Evolutionary conservation across 1,140 invertebrate genomes (phyloP), one percentile per base, ranked within the genome.

Genomic region (Drosophila erecta): DNA sequence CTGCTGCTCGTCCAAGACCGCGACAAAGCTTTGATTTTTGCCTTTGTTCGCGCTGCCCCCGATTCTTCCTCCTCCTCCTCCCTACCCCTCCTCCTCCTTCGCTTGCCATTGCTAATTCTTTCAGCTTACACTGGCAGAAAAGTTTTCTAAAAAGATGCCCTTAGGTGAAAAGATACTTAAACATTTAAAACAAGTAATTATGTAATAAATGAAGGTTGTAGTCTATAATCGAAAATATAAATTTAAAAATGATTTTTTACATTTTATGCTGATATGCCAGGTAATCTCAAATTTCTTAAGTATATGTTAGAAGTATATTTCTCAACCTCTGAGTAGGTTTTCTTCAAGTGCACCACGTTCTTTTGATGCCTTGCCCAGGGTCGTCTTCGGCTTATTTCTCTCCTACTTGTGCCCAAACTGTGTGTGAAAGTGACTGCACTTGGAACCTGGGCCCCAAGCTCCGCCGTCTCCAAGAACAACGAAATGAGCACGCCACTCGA

Each of bases 401-500:
- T 59, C 33, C 20, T 65, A 47, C 58, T 66, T 75, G 57, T 24
- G 20, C 47, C 55, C 44, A 58, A n/a, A 33, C 46, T 72, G 69
- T 47, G 59, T 72, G 46, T 67, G 58, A 40, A 57, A 54, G 20
- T 20, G 56, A 44, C 64, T 70, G 66, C 66, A 70, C 66, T 70
- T 70, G 66, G 67, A 22, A 67, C 60, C 46, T 53, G 59, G 59
- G 55, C 59, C 56, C 30, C 11, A 55, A 37, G 40, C 44, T 44
- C 37, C 47, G 37, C 53, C 46, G 40, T 69, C 40, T 33, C 30
- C 49, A 70, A 78, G 74, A 75, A 70, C 65, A 76, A 55, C 44
- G 58, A 70, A 81, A 85, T 61, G 78, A 53, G 59, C 75, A 81
- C 71, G 54, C 46, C 74, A 86, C 81, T 81, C 64, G 59, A 73